A percentile compares a stretch with the other conserved stretches of the same genome.
Evolutionary conservation across 2,113 vertebrate genomes (phyloP).

Genomic region (Caranx ignobilis): DNA sequence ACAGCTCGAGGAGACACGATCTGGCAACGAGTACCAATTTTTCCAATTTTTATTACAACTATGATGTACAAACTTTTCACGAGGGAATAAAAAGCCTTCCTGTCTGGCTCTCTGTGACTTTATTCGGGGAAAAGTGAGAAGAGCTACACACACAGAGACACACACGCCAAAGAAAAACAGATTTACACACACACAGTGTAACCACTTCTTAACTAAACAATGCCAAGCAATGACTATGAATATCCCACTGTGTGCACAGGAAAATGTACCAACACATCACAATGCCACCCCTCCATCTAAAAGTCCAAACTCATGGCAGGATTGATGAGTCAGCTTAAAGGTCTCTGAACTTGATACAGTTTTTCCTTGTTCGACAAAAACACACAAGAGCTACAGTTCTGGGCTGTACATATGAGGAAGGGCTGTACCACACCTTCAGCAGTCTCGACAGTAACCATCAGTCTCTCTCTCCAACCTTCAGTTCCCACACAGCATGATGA

Average conservation of each 20-base stretch:
- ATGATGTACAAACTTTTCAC: slow-evolving; percentile 16
- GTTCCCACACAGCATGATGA: slow-evolving; percentile 21
- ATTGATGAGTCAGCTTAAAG: background rate
- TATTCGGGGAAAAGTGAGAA: background rate
- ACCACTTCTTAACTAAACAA: background rate
- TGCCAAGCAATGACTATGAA: background rate
- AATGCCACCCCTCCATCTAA: background rate
- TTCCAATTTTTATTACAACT: slow-evolving; percentile 20
- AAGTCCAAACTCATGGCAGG: background rate
- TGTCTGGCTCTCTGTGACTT: background rate
- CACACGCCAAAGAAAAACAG: too few relatives aligned
- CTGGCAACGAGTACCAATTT: background rate
- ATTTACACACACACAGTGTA: background rate
- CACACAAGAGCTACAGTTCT: slow-evolving; percentile 18
- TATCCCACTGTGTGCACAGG: background rate
- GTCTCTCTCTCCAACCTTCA: slow-evolving; percentile 20
- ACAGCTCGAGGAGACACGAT: background rate
- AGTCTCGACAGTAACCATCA: slow-evolving; percentile 10
- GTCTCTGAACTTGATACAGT: background rate
- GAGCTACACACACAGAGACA: too few relatives aligned
- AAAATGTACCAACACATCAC: background rate
- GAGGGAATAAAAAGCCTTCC: background rate
- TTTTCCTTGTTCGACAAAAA: slow-evolving; percentile 12
- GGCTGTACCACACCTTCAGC: slow-evolving; percentile 45
- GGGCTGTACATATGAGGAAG: slow-evolving; percentile 7